These are phyloP conservation scores for Rhinichthys osculus DNA, from an alignment of 2,797 vertebrate species.

Conservation along the genomic window DNA sequence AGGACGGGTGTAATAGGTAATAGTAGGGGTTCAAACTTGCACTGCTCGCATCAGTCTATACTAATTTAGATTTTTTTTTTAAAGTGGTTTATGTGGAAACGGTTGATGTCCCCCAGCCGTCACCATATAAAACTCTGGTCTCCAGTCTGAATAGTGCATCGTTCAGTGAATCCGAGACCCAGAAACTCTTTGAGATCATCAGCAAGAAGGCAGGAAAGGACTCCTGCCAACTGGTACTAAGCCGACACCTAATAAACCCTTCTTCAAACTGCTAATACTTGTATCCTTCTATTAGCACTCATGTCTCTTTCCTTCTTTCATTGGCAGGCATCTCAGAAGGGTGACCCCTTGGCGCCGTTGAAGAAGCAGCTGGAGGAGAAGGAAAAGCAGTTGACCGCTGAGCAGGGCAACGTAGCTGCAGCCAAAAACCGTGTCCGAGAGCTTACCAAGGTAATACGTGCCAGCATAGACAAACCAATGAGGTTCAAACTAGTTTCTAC, in stretches of 20 bases:
- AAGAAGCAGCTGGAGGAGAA: constrained; percentile 90
- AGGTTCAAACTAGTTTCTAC: background rate
- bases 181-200: constrained; percentile 85
- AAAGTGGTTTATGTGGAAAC: constrained; percentile 63
- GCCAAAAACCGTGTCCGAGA: constrained; percentile 83
- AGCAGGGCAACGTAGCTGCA: constrained; percentile 78
- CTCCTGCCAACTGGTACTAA: constrained; percentile 85
- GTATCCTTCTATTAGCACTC: background rate
- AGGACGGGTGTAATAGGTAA: background rate
- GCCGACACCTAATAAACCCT: background rate
- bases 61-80: constrained; percentile 5
- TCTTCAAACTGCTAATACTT: background rate
- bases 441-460: constrained; percentile 80
- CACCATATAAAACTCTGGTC: constrained; percentile 81
- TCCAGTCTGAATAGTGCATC: constrained; percentile 79
- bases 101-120: constrained; percentile 69
- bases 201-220: constrained; percentile 83
- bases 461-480: background rate
- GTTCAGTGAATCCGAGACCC: constrained; percentile 83
- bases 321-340: constrained; percentile 84
- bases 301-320: background rate
- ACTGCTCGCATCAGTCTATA: background rate
- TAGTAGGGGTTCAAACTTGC: background rate
- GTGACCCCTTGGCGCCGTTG: constrained; percentile 80
- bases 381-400: constrained; percentile 81